A percentile compares a stretch with the other conserved stretches of the same genome.
Evolutionary conservation across 2,113 vertebrate genomes (phyloP).

Genomic region (Coturnix japonica): DNA sequence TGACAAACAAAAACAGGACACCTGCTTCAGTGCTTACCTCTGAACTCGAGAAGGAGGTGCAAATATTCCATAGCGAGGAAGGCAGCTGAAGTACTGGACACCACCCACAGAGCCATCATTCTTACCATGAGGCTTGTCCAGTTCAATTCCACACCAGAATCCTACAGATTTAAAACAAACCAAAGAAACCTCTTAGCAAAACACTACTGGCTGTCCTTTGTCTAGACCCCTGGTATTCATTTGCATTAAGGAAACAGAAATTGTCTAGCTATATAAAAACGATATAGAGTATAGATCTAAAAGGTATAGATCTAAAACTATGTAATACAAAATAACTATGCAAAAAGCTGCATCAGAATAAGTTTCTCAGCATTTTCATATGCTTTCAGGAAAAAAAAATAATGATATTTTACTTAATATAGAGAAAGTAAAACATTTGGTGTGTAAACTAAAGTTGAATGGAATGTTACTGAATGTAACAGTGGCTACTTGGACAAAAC

Average conservation of each 20-base stretch:
- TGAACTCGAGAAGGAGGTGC: conserved; percentile 94
- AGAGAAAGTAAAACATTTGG: background rate
- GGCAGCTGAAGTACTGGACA: conserved; percentile 92
- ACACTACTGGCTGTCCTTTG: background rate
- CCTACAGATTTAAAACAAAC: conserved; percentile 73
- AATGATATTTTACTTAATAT: background rate
- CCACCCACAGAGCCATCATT: conserved; percentile 94
- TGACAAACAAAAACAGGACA: background rate
- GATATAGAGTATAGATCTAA: background rate
- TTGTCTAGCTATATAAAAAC: background rate
- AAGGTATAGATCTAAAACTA: background rate
- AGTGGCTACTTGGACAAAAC: background rate
- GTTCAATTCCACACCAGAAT: conserved; percentile 92
- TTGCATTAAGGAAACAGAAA: background rate
- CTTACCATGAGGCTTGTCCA: conserved; percentile 95
- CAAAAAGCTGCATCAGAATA: background rate
- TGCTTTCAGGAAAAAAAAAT: background rate
- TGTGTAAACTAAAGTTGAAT: background rate
- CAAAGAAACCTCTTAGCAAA: background rate
- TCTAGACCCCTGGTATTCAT: background rate
- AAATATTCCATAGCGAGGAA: conserved; percentile 92
- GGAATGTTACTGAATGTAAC: background rate
- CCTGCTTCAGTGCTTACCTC: conserved; percentile 79
- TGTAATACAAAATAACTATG: background rate
- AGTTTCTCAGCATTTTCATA: background rate